A percentile compares a stretch with the other conserved stretches of the same genome.
These are phyloP conservation scores for Asobara japonica DNA, from an alignment of 1,140 invertebrate genomes.

Conservation along the genomic window DNA sequence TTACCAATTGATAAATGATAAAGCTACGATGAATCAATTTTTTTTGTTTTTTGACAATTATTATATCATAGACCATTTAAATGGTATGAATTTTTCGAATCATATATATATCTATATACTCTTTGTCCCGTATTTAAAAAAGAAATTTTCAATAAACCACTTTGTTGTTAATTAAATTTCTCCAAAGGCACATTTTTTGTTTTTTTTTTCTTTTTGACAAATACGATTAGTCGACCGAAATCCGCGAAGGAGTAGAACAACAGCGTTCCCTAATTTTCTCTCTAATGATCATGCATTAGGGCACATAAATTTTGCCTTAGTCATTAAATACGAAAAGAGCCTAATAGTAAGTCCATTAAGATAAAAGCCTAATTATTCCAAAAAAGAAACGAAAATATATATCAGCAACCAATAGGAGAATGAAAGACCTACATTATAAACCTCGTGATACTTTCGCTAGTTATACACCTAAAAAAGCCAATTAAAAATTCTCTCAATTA, in stretches of 20 bases:
- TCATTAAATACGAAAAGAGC: not conserved
- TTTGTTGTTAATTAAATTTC: not conserved
- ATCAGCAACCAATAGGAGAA: slow-evolving; percentile 23
- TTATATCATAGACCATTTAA: not conserved
- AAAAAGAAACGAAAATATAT: not conserved
- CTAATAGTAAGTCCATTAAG: not conserved
- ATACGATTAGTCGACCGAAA: slow-evolving; percentile 11
- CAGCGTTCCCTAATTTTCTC: not conserved
- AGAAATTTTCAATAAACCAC: not conserved
- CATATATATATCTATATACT: slow-evolving; percentile 4
- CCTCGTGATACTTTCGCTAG: slow-evolving; percentile 2
- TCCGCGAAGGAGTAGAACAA: slow-evolving; percentile 28
- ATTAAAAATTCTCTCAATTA: slow-evolving; percentile 30
- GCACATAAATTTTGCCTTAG: not conserved
- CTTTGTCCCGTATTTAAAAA: not conserved
- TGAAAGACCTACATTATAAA: not conserved
- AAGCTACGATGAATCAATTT: slow-evolving; percentile 9
- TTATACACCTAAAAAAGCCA: slow-evolving; percentile 20
- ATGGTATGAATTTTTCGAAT: not conserved
- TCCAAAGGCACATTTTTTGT: slow-evolving; percentile 23
- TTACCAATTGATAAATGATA: slow-evolving; percentile 8
- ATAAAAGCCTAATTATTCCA: not conserved
- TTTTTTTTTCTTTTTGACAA: slow-evolving; percentile 17
- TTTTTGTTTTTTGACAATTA: not conserved
- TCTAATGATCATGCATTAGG: not conserved